Conservation (phyloP, 2,113 vertebrate species). For the Gambusia holbrooki region DNA sequence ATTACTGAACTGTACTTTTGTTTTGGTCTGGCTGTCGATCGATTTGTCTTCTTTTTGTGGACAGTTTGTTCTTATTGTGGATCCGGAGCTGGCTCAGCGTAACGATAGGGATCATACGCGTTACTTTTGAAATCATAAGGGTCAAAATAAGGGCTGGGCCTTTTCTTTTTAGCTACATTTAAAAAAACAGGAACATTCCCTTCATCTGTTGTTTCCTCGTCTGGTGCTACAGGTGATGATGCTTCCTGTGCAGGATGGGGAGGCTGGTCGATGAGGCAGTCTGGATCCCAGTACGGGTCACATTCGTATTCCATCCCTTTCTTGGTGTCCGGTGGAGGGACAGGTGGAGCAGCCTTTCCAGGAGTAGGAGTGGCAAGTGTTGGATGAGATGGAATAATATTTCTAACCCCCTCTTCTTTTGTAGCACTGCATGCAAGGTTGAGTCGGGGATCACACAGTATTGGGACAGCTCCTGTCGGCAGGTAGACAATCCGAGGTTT, state of each 20-base stretch:
- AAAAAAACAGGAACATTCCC: conserved; percentile 29
- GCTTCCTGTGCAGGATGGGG: conserved; percentile 45
- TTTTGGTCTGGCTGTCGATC: not conserved
- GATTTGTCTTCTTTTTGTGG: not conserved
- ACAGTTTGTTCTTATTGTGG: conserved; percentile 33
- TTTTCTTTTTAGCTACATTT: conserved; percentile 15
- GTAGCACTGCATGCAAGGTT: conserved; percentile 65
- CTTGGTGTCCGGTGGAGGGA: conserved; percentile 29
- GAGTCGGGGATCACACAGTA: conserved; percentile 74
- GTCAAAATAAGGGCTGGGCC: conserved; percentile 42
- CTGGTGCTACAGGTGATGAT: conserved; percentile 10
- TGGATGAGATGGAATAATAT: conserved; percentile 8
- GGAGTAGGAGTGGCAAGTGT: conserved; percentile 11
- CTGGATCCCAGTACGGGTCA: conserved; percentile 80
- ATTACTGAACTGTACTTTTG: too few relatives aligned
- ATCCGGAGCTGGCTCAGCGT: conserved; percentile 50
- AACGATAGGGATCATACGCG: conserved; percentile 68
- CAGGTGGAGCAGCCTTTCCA: conserved; percentile 47
- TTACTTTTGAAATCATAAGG: conserved; percentile 74
- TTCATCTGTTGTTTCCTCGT: conserved; percentile 31
- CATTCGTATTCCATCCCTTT: conserved; percentile 78
- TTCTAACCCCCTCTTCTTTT: conserved; percentile 56
- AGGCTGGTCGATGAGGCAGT: conserved; percentile 76
- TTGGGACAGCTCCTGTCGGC: conserved; percentile 66
- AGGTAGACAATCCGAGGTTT: conserved; percentile 76